Base-by-base conservation (phyloP, 2,797 vertebrate genomes). In the Garrulus glandarius region DNA sequence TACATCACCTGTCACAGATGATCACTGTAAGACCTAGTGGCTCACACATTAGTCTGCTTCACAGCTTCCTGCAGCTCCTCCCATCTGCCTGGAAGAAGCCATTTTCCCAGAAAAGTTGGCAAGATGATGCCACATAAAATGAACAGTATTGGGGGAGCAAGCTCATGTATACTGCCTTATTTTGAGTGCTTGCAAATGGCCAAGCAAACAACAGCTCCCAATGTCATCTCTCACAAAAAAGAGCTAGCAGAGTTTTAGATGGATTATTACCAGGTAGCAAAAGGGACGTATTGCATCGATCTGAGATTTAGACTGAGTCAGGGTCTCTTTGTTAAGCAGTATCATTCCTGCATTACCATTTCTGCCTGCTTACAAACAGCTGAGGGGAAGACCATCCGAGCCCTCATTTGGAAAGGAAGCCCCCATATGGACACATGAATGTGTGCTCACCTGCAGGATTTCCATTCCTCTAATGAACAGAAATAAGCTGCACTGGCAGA, bases 11-110 rank as follows among this genome's bases (percentile, higher is more conserved):
- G 24, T 57, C 59, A 15, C 22, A 57, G 44, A 59, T 29, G 34
- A 70, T 63, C 75, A 76, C 74, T 67, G 2, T 12, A 15, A 83
- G 44, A 87, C 23, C 52, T 71, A 67, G 43, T 3, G 9, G 81
- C 49, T 91, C 53, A 43, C 57, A 61, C 36, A 88, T 52, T 86
- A 84, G 15, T 41, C 52, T 60, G 56, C 41, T 83, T 83, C 68
- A n/a, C 26, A 91, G 79, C 34, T 71, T 83, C 89, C 82, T 71
- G 76, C 61, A 80, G 68, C 65, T 87, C 82, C 71, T 78, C 64
- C 94, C 94, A 95, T 92, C 95, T 97, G 87, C 89, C 69, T 95
- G 76, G 47, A 95, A 85, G 82, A 78, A 95, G 76, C 93, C 82
- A 68, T 85, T 85, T 92, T 87, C 79, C 90, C 76, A 89, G 60